Evolutionary conservation across 2,888 invertebrate genomes (phyloP), one percentile per base, ranked within the genome.

Genomic region (Buathra laborator): DNA sequence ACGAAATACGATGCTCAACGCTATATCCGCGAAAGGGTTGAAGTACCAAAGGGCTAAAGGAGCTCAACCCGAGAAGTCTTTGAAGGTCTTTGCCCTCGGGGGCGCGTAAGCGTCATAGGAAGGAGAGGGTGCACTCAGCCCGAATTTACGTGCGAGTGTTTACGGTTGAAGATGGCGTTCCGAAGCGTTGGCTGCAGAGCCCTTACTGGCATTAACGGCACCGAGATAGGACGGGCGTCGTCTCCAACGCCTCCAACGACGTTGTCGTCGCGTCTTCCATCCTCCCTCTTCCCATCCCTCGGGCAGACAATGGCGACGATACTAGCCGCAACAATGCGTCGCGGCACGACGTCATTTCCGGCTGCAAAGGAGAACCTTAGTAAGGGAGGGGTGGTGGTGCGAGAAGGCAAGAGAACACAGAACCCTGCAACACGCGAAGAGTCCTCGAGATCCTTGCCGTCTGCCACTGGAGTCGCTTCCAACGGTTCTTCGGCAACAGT

Each of bases 81-180:
- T 9, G 53, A 16, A 64, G 78, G 71, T 82, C 67, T 71, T 79
- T 85, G 75, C 66, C 66, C 75, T 43, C 44, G 70, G 64, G 62
- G 67, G 16, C 32, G 72, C 53, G 70, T 16, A 48, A 67, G 62
- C 68, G 5, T 53, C 46, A 16, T 64, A 43, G 51, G 46, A 70
- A 64, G 71, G 59, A 48, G 71, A 29, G 80, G 77, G 86, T 84
- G 88, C 87, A 87, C 88, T 89, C 89, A 85, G 87, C 56, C 83
- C 87, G 87, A 91, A 90, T 90, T 90, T 90, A 90, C 89, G 90
- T 82, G 86, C 88, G 82, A 88, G 88, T 89, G 89, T 91, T 91
- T 91, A 91, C 89, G 88, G 86, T 87, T 56, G 77, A 89, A 89
- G 87, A 88, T 87, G 89, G 86, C 88, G 87, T 82, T 81, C 78